phyloP scores from a whole-genome alignment of 2,888 invertebrate species.

The Caradrina kadenii region DNA sequence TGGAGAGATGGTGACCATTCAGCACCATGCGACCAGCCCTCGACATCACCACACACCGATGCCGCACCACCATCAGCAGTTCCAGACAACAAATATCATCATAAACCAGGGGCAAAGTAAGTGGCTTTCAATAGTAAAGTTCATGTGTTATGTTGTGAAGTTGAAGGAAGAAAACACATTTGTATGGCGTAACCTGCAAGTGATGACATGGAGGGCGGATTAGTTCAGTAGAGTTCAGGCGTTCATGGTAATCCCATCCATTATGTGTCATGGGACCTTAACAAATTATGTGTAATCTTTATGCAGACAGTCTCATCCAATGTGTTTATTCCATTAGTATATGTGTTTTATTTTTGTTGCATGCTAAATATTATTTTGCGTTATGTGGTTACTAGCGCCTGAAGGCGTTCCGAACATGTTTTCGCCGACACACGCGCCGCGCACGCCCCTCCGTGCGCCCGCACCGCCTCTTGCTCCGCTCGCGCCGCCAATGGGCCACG shows the following conservation, averaged over 20 bases:
- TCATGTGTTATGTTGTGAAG: slow-evolving; percentile 31
- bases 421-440: slow-evolving; percentile 83
- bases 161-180: slow-evolving; percentile 22
- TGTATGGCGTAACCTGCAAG: slow-evolving; percentile 4
- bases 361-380: slow-evolving; percentile 78
- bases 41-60: slow-evolving; percentile 85
- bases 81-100: slow-evolving; percentile 85
- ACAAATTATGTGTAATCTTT: neutral
- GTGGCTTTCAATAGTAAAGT: slow-evolving; percentile 43
- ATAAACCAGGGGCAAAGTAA: slow-evolving; percentile 88
- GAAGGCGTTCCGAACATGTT: slow-evolving; percentile 88
- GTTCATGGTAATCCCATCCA: no score
- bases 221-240: neutral
- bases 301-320: slow-evolving; percentile 10
- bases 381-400: slow-evolving; percentile 83
- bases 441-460: slow-evolving; percentile 79
- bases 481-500: slow-evolving; percentile 68
- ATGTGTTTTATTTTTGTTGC: slow-evolving; percentile 66
- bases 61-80: slow-evolving; percentile 87
- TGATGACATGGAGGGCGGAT: neutral
- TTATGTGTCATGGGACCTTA: no score
- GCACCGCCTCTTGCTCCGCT: slow-evolving; percentile 74
- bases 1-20: slow-evolving; percentile 87
- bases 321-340: slow-evolving; percentile 38
- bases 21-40: slow-evolving; percentile 88